Evolutionary conservation across 2,797 vertebrate genomes (phyloP).

Genomic region (Linurgus olivaceus): DNA sequence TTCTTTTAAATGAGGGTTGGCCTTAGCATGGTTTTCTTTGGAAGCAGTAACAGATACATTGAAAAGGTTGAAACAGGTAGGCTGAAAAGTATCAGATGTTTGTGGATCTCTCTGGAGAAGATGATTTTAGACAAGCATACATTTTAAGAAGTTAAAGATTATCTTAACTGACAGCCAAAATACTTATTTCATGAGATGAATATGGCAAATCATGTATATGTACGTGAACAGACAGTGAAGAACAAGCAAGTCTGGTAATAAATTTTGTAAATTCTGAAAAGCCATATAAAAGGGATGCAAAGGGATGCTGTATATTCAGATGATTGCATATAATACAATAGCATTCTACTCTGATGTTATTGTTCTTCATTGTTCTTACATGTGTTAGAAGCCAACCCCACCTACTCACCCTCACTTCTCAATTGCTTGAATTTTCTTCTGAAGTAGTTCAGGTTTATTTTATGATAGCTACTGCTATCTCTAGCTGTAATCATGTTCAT

Average conservation of each 20-base stretch:
- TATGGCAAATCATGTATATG: accelerated
- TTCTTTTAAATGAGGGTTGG: neutral
- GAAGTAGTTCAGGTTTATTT: neutral
- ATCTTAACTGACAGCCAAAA: neutral
- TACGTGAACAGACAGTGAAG: neutral
- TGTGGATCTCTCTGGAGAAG: neutral
- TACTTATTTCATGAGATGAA: neutral
- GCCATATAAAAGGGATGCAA: accelerated
- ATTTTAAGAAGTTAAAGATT: neutral
- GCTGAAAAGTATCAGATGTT: neutral
- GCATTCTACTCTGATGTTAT: neutral
- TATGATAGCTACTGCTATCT: neutral
- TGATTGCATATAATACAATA: neutral
- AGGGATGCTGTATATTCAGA: neutral
- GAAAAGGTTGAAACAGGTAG: neutral
- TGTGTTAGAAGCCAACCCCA: neutral
- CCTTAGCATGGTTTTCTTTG: neutral
- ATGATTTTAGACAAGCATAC: neutral
- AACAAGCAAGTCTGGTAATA: neutral
- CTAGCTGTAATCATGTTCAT: neutral
- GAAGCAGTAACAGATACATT: neutral
- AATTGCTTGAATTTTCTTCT: neutral
- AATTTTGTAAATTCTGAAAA: neutral
- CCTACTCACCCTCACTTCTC: neutral
- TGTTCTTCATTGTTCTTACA: neutral